Evolutionary conservation across 2,797 vertebrate genomes (phyloP).

Genomic region (Notolabrus celidotus): DNA sequence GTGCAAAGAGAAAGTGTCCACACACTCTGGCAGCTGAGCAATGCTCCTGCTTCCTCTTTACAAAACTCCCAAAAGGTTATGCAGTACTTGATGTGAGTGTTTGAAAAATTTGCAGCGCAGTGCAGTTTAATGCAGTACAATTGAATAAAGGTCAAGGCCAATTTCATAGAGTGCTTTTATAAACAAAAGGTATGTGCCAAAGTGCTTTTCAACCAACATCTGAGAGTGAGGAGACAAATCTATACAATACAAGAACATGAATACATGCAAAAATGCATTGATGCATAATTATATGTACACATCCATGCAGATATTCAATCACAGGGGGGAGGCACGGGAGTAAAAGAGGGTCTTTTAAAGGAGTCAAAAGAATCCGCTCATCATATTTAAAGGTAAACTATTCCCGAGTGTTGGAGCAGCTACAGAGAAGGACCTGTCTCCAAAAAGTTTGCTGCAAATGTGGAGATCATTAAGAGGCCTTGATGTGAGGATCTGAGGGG

Average conservation of each 20-base stretch:
- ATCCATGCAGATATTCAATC: not conserved
- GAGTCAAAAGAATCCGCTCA: not conserved
- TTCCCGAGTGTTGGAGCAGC: not conserved
- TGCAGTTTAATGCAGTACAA: not conserved
- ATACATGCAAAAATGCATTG: not conserved
- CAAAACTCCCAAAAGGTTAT: not conserved
- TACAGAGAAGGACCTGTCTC: not conserved
- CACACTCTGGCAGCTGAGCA: no score
- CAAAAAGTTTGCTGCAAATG: not conserved
- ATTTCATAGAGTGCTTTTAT: not conserved
- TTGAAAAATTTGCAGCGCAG: not conserved
- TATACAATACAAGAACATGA: not conserved
- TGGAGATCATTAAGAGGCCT: not conserved
- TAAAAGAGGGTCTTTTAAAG: not conserved
- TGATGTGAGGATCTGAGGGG: not conserved
- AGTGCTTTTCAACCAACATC: not conserved
- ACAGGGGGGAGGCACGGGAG: not conserved
- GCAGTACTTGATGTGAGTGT: slow-evolving; percentile 1
- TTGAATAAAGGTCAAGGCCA: not conserved
- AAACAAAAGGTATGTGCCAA: not conserved
- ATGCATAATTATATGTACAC: not conserved
- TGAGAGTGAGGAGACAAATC: not conserved
- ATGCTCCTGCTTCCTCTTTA: no score
- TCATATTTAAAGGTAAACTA: not conserved
- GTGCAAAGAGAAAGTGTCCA: no score